Percentiles rank a stretch among this genome's conserved stretches.
These are phyloP conservation scores for Acanthurus leucopareius DNA, from an alignment of 2,797 vertebrate species.

Conservation along the genomic window DNA sequence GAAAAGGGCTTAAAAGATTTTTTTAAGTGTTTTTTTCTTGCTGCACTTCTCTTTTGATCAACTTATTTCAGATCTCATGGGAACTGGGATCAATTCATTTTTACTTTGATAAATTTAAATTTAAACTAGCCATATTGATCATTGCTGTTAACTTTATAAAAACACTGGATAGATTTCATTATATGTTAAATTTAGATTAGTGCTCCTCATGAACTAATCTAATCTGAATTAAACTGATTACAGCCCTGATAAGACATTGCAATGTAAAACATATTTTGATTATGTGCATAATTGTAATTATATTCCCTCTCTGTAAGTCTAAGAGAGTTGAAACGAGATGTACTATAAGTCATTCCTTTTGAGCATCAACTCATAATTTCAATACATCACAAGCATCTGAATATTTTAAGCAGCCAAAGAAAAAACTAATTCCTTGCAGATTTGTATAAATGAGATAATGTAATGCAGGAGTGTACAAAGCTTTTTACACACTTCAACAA, in stretches of 20 bases:
- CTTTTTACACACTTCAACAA: constrained; percentile 55
- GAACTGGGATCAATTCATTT: constrained; percentile 1
- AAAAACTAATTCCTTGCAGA: constrained; percentile 45
- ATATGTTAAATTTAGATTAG: constrained; percentile 11
- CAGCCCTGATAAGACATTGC: constrained; percentile 42
- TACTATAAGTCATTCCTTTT: constrained; percentile 46
- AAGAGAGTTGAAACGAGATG: constrained; percentile 48
- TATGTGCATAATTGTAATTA: constrained; percentile 59
- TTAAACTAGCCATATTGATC: not conserved
- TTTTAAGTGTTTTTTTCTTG: not conserved
- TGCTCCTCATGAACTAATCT: constrained; percentile 22
- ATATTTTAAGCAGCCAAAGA: constrained; percentile 61
- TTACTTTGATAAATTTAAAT: not conserved
- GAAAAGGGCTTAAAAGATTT: too few species aligned
- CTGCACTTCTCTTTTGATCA: not conserved
- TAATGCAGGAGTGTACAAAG: constrained; percentile 42
- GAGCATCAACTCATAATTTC: constrained; percentile 55
- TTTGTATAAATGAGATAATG: constrained; percentile 64
- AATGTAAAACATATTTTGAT: constrained; percentile 52
- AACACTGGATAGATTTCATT: not conserved
- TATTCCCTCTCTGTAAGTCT: constrained; percentile 53
- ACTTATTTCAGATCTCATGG: not conserved
- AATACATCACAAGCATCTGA: constrained; percentile 56
- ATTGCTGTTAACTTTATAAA: not conserved
- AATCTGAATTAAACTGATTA: constrained; percentile 46